Conservation (phyloP, 2,797 vertebrate genomes). For the Brachyalestes nurse region DNA sequence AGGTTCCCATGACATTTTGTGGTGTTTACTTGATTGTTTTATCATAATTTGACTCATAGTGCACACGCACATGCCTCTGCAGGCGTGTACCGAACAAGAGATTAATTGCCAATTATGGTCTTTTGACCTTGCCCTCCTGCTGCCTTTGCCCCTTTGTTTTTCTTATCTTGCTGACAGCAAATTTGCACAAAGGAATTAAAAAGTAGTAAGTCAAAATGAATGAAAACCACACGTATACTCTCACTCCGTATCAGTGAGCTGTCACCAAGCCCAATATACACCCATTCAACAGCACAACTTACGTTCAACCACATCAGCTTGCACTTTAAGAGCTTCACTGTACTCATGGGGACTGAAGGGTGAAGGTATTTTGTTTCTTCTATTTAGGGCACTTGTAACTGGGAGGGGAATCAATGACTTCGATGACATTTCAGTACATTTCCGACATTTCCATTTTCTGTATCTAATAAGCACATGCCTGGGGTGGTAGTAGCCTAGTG, state of each 20-base stretch:
- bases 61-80: constrained; percentile 26
- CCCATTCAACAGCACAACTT: constrained; percentile 12
- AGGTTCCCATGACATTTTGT: constrained; percentile 19
- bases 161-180: constrained; percentile 51
- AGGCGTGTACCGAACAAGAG: constrained; percentile 56
- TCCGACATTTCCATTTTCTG: not conserved
- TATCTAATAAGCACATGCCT: not conserved
- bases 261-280: constrained; percentile 25
- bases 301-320: no score
- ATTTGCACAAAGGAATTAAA: constrained; percentile 53
- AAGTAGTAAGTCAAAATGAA: constrained; percentile 50
- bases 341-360: not conserved
- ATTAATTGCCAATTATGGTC: constrained; percentile 44
- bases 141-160: constrained; percentile 44
- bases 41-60: constrained; percentile 54
- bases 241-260: constrained; percentile 15
- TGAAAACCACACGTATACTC: constrained; percentile 41
- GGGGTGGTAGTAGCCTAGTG: not conserved
- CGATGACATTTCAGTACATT: not conserved
- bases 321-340: no score
- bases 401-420: not conserved
- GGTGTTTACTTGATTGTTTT: constrained; percentile 37
- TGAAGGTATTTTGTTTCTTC: not conserved
- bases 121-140: constrained; percentile 12
- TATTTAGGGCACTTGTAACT: not conserved